phyloP scores from a whole-genome alignment of 1,140 invertebrate species.

The Philaenus spumarius region DNA sequence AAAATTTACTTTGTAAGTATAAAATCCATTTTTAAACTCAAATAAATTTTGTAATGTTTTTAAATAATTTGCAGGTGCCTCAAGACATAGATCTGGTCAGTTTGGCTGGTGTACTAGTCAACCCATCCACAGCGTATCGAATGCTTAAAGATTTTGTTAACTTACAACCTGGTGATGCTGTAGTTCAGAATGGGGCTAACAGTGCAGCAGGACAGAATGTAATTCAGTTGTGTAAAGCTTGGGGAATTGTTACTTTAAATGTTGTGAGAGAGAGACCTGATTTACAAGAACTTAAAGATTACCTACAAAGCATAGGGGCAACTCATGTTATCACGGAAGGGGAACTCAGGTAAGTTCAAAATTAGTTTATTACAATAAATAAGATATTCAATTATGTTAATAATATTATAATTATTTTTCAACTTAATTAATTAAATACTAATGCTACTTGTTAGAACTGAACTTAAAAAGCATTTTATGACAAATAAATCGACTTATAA shows the following conservation, averaged over 20 bases:
- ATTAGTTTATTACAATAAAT: too few species aligned
- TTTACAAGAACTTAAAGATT: slow-evolving; percentile 61
- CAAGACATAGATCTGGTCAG: slow-evolving; percentile 59
- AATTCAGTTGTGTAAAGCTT: slow-evolving; percentile 79
- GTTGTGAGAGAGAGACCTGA: slow-evolving; percentile 80
- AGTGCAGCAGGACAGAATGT: slow-evolving; percentile 93
- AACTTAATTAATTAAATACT: too few species aligned
- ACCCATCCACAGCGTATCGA: slow-evolving; percentile 94
- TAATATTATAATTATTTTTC: too few species aligned
- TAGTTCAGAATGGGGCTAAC: slow-evolving; percentile 97
- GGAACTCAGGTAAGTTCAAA: slow-evolving; percentile 52
- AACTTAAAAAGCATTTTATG: too few species aligned
- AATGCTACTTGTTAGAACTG: too few species aligned
- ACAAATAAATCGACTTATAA: too few species aligned
- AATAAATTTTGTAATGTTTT: too few species aligned
- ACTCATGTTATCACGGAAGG: slow-evolving; percentile 84
- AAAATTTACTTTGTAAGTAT: too few species aligned
- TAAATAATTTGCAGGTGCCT: slow-evolving; percentile 42
- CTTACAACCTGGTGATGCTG: slow-evolving; percentile 69
- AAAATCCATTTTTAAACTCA: too few species aligned
- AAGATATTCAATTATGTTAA: too few species aligned
- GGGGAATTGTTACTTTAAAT: slow-evolving; percentile 74
- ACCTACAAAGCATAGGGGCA: slow-evolving; percentile 75
- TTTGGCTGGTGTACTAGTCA: slow-evolving; percentile 86
- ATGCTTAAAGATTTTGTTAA: slow-evolving; percentile 89